Conservation (phyloP, 1,140 invertebrate genomes). For the Lycorma delicatula region DNA sequence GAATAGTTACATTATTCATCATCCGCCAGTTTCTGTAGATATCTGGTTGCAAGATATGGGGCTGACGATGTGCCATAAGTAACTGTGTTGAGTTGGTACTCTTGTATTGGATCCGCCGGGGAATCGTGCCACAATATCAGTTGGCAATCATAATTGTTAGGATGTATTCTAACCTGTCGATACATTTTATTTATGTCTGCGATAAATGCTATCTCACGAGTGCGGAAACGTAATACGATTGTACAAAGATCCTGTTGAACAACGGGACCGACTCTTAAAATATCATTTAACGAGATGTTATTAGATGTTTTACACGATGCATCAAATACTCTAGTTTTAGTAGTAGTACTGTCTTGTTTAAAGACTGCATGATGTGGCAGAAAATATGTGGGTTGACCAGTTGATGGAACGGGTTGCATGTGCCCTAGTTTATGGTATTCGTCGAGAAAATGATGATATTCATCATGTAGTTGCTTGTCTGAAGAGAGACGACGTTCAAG, state of each 20-base stretch:
- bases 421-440: slow-evolving; percentile 7
- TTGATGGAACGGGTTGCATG: not conserved
- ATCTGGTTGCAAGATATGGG: no score
- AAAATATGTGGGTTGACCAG: slow-evolving; percentile 16
- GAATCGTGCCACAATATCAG: slow-evolving; percentile 12
- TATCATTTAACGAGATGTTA: slow-evolving; percentile 21
- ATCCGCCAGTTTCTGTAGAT: slow-evolving; percentile 3
- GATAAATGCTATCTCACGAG: slow-evolving; percentile 17
- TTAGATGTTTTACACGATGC: slow-evolving; percentile 10
- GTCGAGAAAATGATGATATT: not conserved
- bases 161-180: slow-evolving; percentile 15
- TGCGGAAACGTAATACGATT: slow-evolving; percentile 18
- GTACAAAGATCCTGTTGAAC: slow-evolving; percentile 19
- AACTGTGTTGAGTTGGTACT: slow-evolving; percentile 9
- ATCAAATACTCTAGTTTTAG: slow-evolving; percentile 21
- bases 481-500: not conserved
- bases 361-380: slow-evolving; percentile 21
- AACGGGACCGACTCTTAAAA: slow-evolving; percentile 13
- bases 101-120: slow-evolving; percentile 2
- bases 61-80: slow-evolving; percentile 7
- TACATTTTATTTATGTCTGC: slow-evolving; percentile 26
- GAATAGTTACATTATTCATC: not conserved
- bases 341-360: slow-evolving; percentile 16
- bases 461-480: not conserved
- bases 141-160: slow-evolving; percentile 4